Evolutionary conservation across 1,140 invertebrate species (phyloP), one percentile per base, ranked within the genome.

Genomic region (Caenorhabditis briggsae): DNA sequence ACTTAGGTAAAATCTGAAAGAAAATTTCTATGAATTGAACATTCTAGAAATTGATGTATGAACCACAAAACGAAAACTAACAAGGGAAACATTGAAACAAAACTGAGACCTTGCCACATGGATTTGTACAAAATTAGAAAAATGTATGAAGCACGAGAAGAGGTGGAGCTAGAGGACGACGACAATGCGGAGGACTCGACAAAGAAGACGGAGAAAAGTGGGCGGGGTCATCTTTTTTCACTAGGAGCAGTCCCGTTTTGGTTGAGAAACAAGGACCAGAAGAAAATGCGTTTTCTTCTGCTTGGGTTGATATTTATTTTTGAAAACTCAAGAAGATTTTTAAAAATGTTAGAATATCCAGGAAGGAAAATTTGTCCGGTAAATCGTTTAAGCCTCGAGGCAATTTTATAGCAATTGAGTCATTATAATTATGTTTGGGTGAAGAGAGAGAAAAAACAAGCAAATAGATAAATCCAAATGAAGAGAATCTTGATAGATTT

Each of bases 91-190:
- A 78, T 5, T 46, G n/a, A 78, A 43, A 70, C 59, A 70, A 70
- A 70, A 70, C 25, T 50, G 20, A 43, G 46, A 50, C 70, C 43
- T 50, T 46, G n/a, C 8, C 33, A 33, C 33, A 33, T 78, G 70
- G 70, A 78, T 78, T 78, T 78, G 70, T 78, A 20, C 70, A 33
- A 78, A 78, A 78, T 78, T 78, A 78, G 70, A 61, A 78, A 70
- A 78, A 50, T 78, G 43, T 78, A 78, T 78, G 70, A 9, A 50
- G 46, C 33, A 50, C 43, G 43, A 20, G n/a, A 78, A 33, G 20
- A n/a, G 65, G 43, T 46, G 65, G 70, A 50, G 70, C 14, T 23
- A 11, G 20, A 78, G 46, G 33, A 33, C 33, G 33, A 33, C 33
- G 33, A 33, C 33, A 33, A 50, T 9, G n/a, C 5, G 46, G 23